phyloP scores from a whole-genome alignment of 2,797 vertebrate species.

The Lepus oiostolus region DNA sequence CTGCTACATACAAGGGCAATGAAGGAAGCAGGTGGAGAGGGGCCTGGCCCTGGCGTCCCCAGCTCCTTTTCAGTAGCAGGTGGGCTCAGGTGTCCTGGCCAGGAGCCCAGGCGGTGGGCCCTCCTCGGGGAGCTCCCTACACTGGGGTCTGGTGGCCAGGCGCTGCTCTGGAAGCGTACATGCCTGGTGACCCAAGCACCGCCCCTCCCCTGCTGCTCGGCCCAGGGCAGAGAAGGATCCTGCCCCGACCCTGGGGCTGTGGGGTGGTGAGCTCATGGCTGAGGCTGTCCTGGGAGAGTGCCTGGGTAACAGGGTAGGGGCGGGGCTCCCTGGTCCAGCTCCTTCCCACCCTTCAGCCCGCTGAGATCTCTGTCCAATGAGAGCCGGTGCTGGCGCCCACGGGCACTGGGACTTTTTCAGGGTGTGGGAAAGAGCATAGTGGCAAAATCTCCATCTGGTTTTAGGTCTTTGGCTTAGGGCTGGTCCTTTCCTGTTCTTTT shows the following conservation, averaged over 20 bases:
- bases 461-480: neutral
- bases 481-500: neutral
- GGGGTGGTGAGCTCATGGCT: slow-evolving; percentile 82
- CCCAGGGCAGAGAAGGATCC: slow-evolving; percentile 44
- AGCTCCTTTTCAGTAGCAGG: neutral
- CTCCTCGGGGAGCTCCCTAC: neutral
- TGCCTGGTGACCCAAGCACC: neutral
- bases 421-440: neutral
- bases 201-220: neutral
- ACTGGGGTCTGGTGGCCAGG: neutral
- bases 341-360: neutral
- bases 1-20: neutral
- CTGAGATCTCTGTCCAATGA: neutral
- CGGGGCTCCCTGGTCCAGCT: neutral
- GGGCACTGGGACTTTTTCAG: neutral
- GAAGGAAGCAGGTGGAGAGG: neutral
- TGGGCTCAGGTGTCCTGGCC: slow-evolving; percentile 47
- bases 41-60: neutral
- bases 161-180: neutral
- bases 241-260: slow-evolving; percentile 56
- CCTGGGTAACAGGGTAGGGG: slow-evolving; percentile 36
- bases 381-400: neutral
- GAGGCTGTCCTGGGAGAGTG: slow-evolving; percentile 69
- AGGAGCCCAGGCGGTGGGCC: neutral
- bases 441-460: neutral